Evolutionary conservation across 2,888 invertebrate species (phyloP).

Genomic region (Nemotelus pantherinus): DNA sequence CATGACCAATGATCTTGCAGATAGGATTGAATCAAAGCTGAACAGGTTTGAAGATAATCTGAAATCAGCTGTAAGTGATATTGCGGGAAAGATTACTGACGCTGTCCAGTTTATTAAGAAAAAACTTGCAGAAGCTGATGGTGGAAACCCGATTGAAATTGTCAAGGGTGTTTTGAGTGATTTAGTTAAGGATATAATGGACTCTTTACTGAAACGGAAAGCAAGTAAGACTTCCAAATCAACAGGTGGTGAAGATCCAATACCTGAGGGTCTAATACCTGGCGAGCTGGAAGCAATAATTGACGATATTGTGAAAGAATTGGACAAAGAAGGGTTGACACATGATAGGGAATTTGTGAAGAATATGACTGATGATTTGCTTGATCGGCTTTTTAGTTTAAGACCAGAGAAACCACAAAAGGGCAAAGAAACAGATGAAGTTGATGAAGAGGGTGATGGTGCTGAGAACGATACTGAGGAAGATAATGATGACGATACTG

Average conservation of each 20-base stretch:
- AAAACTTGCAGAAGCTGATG: background rate
- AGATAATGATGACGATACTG: background rate
- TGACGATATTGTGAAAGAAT: constrained; percentile 11
- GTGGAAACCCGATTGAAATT: background rate
- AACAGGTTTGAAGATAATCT: background rate
- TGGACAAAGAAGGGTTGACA: background rate
- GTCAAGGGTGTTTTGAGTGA: background rate
- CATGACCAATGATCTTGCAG: background rate
- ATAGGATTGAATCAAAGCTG: background rate
- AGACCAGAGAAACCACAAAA: background rate
- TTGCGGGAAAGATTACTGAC: background rate
- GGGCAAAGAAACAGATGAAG: background rate
- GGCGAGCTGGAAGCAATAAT: background rate
- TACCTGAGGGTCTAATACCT: constrained; percentile 5
- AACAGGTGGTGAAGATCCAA: background rate
- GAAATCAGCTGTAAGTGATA: background rate
- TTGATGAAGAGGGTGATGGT: background rate
- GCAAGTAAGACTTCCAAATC: background rate
- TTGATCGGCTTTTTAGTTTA: background rate
- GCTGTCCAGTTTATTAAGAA: background rate
- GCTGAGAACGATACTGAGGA: background rate
- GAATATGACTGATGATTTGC: constrained; percentile 14
- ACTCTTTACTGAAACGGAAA: background rate
- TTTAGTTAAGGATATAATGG: background rate
- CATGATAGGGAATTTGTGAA: constrained; percentile 1